Evolutionary conservation across 2,888 invertebrate species (phyloP), one percentile per base, ranked within the genome.

Genomic region (Alviniconcha strummeri): DNA sequence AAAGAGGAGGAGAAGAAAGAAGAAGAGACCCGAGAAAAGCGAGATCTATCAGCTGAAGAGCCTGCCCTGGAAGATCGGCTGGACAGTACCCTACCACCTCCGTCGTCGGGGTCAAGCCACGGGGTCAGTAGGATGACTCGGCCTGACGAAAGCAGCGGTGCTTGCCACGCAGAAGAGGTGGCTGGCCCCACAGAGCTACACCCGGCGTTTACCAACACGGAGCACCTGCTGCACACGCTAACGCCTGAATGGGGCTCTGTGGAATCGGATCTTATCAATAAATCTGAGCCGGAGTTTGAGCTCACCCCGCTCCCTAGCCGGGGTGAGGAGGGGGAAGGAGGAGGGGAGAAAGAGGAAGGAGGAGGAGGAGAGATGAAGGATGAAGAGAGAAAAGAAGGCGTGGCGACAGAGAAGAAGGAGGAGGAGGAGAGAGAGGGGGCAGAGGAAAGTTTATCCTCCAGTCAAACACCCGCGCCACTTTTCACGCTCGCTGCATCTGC

Each of bases 181-280:
- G 36, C 36, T 7, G 11, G n/a, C 5, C 57, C 77, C 57, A 77
- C 77, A 60, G 77, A 57, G 57, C 55, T 55, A 56, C 1, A 76
- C 3, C 36, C 19, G n/a, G 9, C 9, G 36, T 11, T 56, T 56
- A 19, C 77, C 17, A 56, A 77, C 57, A 11, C 77, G 57, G 19
- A 52, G 15, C 78, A 64, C 52, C 64, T 77, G 77, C n/a, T 11
- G 17, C 4, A 52, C n/a, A 9, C 19, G 9, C 56, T 77, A 5
- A 60, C 60, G 2, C 60, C 56, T 19, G 8, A 17, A n/a, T 55
- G 72, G 17, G 55, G 72, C 81, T 60, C 17, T 13, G 74, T 74
- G 81, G 75, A 74, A 64, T 75, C 74, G 17, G 64, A n/a, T 81
- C 36, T 81, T 81, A 81, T 64, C 75, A 54, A 6, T 54, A n/a